Base-by-base conservation (phyloP, 2,888 invertebrate species). In the Luperina nickerlii region DNA sequence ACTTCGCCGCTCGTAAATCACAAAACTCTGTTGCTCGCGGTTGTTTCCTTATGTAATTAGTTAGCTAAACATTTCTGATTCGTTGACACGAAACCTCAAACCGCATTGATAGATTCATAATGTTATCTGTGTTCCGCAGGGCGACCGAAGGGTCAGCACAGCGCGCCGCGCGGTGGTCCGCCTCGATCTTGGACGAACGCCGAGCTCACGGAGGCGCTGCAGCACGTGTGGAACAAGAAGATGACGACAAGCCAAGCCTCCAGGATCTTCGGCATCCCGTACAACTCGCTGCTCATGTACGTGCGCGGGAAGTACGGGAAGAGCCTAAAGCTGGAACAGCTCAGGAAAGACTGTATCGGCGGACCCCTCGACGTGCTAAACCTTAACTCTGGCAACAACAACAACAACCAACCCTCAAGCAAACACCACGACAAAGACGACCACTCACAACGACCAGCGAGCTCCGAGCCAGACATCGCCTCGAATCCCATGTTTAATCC, bases 221-320 rank as follows among this genome's bases (percentile, higher is more conserved):
- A 98, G 92, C 98, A 99, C 95, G 99, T 99, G n/a, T 99, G 99
- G 99, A 99, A 99, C 95, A 99, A 99, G 93, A 99, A 98, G 94
- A 99, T 99, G 98, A 99, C 99, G 85, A 99, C 99, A 68, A 98
- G 98, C 92, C 98, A 99, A 95, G 99, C 99, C 18, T 99, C 98
- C 45, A 96, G 99, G 85, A 98, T 99, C 93, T 99, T 98, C 95
- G 99, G 99, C 67, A 99, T 99, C 87, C 99, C 99, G n/a, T 99
- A 99, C 97, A 99, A 99, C 96, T 98, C 98, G 69, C 97, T 99
- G 72, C 96, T 99, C 78, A 99, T 99, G 99, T 99, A 99, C 96
- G 99, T 99, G 51, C 97, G 99, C 70, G 99, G 99, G 75, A 99
- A 99, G 94, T 99, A 99, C 94, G 99, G 99, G n/a, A 99, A 99